Evolutionary conservation across 2,113 vertebrate genomes (phyloP).

Genomic region (Halichoeres trimaculatus): DNA sequence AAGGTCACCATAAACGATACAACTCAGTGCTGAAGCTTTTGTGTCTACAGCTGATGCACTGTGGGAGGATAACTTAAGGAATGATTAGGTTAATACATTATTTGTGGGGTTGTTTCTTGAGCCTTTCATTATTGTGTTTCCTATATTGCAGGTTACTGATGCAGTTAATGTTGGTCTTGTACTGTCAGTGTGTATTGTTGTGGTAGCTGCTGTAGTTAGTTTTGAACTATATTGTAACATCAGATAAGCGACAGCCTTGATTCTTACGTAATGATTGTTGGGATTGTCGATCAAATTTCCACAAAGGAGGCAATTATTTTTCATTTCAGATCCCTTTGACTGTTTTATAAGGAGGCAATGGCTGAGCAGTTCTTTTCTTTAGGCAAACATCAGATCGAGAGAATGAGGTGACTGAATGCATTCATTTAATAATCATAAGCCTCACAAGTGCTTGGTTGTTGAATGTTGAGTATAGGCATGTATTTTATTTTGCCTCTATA

Average conservation of each 20-base stretch:
- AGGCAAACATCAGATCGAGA: no score
- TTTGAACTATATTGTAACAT: background rate
- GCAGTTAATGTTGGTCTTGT: background rate
- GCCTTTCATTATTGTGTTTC: background rate
- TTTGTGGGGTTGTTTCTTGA: no score
- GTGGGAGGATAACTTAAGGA: conserved; percentile 30
- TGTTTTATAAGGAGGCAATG: no score
- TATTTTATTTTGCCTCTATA: conserved; percentile 20
- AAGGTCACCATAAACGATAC: conserved; percentile 54
- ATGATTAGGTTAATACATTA: conserved; percentile 27
- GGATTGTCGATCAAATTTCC: background rate
- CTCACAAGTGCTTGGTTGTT: background rate
- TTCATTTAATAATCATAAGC: background rate
- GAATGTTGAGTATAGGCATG: conserved; percentile 19
- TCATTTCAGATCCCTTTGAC: conserved; percentile 10
- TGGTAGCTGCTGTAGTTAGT: background rate
- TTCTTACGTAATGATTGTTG: background rate
- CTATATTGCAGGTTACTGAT: conserved; percentile 13
- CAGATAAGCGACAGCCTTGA: background rate
- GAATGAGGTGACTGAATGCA: no score
- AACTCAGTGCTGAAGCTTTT: conserved; percentile 39
- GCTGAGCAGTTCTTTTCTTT: no score
- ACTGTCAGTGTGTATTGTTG: background rate
- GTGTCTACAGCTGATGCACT: conserved; percentile 15
- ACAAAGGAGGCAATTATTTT: background rate